A percentile compares a stretch with the other conserved stretches of the same genome.
Conservation (phyloP, 2,113 vertebrate genomes). For the Lasiurus borealis region DNA sequence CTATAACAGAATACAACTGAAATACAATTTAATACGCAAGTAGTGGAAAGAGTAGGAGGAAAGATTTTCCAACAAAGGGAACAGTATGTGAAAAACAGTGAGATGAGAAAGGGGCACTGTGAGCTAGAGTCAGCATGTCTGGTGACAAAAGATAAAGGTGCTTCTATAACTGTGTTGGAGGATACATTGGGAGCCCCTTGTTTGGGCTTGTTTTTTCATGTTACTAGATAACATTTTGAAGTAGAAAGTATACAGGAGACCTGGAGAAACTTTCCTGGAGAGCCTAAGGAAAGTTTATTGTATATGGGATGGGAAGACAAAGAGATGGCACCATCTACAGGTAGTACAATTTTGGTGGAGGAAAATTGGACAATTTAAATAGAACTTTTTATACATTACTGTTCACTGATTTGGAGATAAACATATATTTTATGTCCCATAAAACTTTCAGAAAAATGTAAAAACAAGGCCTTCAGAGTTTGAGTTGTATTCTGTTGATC, state of each 20-base stretch:
- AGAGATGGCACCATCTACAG: not conserved
- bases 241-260: not conserved
- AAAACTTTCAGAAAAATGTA: not conserved
- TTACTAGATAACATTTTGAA: not conserved
- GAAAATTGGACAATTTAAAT: not conserved
- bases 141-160: not conserved
- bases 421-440: not conserved
- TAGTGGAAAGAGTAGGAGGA: not conserved
- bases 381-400: not conserved
- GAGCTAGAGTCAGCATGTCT: not conserved
- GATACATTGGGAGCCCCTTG: not conserved
- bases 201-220: not conserved
- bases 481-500: not conserved
- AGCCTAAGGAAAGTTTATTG: not conserved
- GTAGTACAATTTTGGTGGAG: not conserved
- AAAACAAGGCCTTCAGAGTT: not conserved
- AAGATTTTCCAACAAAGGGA: not conserved
- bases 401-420: not conserved
- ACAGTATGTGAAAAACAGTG: not conserved
- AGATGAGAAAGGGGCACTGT: too few relatives aligned
- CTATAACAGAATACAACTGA: not conserved
- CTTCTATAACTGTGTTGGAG: not conserved
- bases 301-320: not conserved
- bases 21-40: not conserved
- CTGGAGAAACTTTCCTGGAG: not conserved